These are phyloP conservation scores for Melitaea athalia DNA, from an alignment of 2,888 invertebrate species.

Conservation along the genomic window DNA sequence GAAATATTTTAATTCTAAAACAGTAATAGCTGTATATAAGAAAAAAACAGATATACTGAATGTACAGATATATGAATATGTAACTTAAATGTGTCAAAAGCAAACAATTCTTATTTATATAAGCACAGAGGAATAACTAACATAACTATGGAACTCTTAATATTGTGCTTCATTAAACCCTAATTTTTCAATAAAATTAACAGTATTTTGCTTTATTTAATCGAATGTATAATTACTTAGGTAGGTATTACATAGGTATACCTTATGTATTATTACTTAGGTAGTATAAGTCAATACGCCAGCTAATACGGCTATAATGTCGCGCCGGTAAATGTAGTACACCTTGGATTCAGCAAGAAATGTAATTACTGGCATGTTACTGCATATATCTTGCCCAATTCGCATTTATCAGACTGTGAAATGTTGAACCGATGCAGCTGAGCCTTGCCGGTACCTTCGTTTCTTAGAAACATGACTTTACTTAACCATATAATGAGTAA, in stretches of 20 bases:
- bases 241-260: background rate
- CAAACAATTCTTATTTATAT: too few relatives aligned
- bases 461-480: conserved; percentile 6
- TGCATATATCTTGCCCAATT: conserved; percentile 34
- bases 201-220: background rate
- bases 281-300: conserved; percentile 31
- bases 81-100: too few relatives aligned
- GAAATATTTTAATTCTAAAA: too few relatives aligned
- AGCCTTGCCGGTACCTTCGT: conserved; percentile 25
- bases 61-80: too few relatives aligned
- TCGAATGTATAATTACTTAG: background rate
- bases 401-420: conserved; percentile 39
- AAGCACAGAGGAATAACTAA: background rate
- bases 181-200: background rate
- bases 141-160: background rate
- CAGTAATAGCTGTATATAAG: too few relatives aligned
- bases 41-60: too few relatives aligned
- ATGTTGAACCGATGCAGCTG: conserved; percentile 27
- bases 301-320: conserved; percentile 56
- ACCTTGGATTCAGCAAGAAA: conserved; percentile 51
- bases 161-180: background rate
- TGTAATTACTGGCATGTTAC: conserved; percentile 44
- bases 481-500: background rate
- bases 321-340: conserved; percentile 59
- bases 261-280: background rate